Base-by-base conservation (phyloP, 2,888 invertebrate genomes). In the Horisme vitalbata region DNA sequence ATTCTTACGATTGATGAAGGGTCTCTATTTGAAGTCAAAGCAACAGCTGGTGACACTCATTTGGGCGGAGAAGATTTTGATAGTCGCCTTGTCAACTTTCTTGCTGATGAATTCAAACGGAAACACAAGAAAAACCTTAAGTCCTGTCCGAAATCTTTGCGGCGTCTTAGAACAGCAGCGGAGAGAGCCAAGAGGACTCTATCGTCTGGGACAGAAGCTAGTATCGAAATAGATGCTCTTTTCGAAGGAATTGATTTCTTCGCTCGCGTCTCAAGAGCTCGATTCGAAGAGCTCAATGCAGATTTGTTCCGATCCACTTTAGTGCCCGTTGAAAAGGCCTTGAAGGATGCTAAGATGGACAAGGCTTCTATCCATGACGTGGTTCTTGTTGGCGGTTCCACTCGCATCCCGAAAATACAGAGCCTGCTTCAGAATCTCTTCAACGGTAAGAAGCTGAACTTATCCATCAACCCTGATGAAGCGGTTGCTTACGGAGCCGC, bases 1-100 rank as follows among this genome's bases (percentile, higher is more conserved):
- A 93, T 96, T 56, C 83, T 96, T 21, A 93, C 94, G 9, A 96
- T 96, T 63, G 95, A 95, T 70, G 95, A 96, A 79, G 91, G 95
- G 1, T 92, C 92, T 1, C 71, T 92, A 14, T 96, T 95, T 74
- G 95, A 95, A 79, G 96, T 95, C 0, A 95, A 94, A 82, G 90
- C 96, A 0, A 96, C 96, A 4, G 95, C 95, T 23, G 96, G 96
- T 8, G 96, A 97, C 65, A 96, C 96, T 1, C 96, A 95, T 75
- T 90, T 96, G 37, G 95, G 95, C n/a, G 95, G 95, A 10, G 95
- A 95, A 80, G 93, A 95, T 74, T 91, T 91, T 55, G 71, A 92
- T 60, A 93, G 91, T 58, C 82, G 93, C 45, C 77, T 95, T 56
- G 94, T 94, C 0, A 92, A 86, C 48, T 92, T 92, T 63, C 88